Conservation (phyloP, 35 echinoderm and acorn worm species). For the Apostichopus californicus region DNA sequence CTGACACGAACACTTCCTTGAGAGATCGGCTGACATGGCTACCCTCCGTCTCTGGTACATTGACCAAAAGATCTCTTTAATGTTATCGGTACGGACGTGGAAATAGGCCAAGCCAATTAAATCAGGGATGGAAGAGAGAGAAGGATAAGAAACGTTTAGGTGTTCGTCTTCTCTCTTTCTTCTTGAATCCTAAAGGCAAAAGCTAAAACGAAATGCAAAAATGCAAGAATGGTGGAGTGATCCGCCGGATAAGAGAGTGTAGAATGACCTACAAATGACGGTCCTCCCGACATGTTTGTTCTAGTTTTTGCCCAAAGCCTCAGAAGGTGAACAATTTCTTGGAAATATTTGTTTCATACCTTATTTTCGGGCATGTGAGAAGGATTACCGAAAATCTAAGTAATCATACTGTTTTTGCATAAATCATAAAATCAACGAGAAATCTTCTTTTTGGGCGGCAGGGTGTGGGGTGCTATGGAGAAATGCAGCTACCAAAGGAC, state of each 20-base stretch:
- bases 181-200: constrained; percentile 25
- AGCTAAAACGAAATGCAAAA: not conserved
- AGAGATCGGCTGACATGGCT: not conserved
- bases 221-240: not conserved
- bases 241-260: not conserved
- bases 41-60: not conserved
- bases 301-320: not conserved
- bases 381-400: too few relatives aligned
- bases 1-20: not conserved
- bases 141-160: not conserved
- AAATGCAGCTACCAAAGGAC: too few relatives aligned
- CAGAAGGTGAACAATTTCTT: not conserved
- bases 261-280: not conserved
- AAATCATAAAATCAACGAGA: too few relatives aligned
- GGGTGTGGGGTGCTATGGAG: too few relatives aligned
- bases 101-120: constrained; percentile 48
- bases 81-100: not conserved
- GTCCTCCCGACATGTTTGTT: not conserved
- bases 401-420: too few relatives aligned
- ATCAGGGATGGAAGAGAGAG: not conserved
- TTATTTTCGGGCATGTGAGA: too few relatives aligned
- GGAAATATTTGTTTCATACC: not conserved
- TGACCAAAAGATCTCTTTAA: constrained; percentile 23
- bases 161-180: not conserved
- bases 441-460: too few relatives aligned